These are phyloP conservation scores for Margarornis squamiger DNA, from an alignment of 2,797 vertebrate species.

Conservation along the genomic window DNA sequence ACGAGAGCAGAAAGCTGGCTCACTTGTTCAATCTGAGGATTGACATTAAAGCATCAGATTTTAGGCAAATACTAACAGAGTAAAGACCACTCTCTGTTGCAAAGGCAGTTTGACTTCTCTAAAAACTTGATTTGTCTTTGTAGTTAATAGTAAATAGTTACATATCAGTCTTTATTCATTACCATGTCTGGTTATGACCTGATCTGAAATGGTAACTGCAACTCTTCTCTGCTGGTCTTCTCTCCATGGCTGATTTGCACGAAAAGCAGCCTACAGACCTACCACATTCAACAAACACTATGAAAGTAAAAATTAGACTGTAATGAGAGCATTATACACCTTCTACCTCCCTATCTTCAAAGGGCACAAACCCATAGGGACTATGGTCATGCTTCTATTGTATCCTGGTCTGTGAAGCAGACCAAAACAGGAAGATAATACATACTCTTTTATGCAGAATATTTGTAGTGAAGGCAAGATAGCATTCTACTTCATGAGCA, in stretches of 20 bases:
- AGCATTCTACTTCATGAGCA: not conserved
- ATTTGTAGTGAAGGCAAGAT: not conserved
- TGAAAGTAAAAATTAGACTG: not conserved
- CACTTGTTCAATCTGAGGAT: constrained; percentile 92
- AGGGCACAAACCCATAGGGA: not conserved
- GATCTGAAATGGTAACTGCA: not conserved
- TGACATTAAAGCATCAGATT: not conserved
- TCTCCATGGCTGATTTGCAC: not conserved
- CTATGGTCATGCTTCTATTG: not conserved
- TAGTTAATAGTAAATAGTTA: not conserved
- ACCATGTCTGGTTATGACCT: not conserved
- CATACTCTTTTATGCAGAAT: not conserved
- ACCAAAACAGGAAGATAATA: not conserved
- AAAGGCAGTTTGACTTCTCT: not conserved
- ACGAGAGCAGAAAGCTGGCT: constrained; percentile 95
- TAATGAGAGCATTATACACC: not conserved
- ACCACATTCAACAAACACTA: not conserved
- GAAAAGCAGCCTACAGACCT: not conserved
- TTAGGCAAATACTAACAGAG: not conserved
- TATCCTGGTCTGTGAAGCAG: not conserved
- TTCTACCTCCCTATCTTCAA: not conserved
- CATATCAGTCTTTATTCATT: not conserved
- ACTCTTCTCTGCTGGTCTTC: not conserved
- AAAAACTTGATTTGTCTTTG: not conserved
- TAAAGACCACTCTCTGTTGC: not conserved